Evolutionary conservation across 2,888 invertebrate genomes (phyloP), one percentile per base, ranked within the genome.

Genomic region (Sussaba pulchella): DNA sequence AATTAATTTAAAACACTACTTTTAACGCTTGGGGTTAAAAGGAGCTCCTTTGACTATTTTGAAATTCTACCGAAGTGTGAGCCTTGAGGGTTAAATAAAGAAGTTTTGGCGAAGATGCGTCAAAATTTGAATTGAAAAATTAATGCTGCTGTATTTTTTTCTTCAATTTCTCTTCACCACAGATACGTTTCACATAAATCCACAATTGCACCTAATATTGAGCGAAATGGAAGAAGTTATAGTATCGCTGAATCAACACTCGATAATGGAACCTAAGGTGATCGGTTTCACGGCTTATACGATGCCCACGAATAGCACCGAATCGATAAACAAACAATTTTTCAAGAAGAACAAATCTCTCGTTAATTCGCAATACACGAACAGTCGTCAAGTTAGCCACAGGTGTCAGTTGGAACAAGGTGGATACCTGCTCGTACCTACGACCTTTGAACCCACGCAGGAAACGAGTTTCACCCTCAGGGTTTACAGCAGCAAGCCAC

Each of bases 171-270:
- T 5, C 12, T 52, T 4, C 9, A 21, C 5, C 91, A 9, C 93
- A 94, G 97, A 98, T 90, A 97, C 97, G 47, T 98, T 98, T 91
- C 98, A 98, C 92, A 97, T 98, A 89, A 98, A 98, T 92, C 98
- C 98, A 0, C 98, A 98, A 93, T 93, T 98, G 47, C 96, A 98
- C 88, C 91, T 98, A 59, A 94, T 95, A 57, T 92, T 98, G 36
- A 95, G 95, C 86, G 97, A 97, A 90, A 95, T 95, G 93, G 96
- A 96, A 89, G 96, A 96, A 92, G 95, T 97, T 0, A 95, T 98
- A 12, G 95, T 98, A 66, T 97, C 97, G 0, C 92, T 98, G 10
- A 97, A 97, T 91, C 98, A 98, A 89, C 97, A 98, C 92, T 96
- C 97, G 82, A 96, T 98, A 67, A 96, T 98, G 94, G 98, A 98